Evolutionary conservation across 2,888 invertebrate genomes (phyloP).

Genomic region (Scaeva pyrastri): DNA sequence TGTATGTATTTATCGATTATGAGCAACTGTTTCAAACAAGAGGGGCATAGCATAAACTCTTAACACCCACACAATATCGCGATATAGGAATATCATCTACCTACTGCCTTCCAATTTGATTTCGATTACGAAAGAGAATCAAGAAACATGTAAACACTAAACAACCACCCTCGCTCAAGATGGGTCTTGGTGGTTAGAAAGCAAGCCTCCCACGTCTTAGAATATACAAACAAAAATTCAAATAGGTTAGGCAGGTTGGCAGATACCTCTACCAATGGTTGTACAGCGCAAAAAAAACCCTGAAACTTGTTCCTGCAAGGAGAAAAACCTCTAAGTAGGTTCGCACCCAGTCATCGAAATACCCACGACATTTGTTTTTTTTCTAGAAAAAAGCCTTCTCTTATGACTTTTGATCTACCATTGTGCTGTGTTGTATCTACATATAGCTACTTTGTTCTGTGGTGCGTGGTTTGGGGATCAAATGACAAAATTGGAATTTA

Average conservation of each 20-base stretch:
- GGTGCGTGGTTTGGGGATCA: slow-evolving; percentile 67
- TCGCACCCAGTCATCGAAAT: slow-evolving; percentile 52
- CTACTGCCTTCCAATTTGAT: not conserved
- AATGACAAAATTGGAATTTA: slow-evolving; percentile 53
- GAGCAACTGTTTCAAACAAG: not conserved
- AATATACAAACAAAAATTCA: not conserved
- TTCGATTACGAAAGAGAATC: slow-evolving; percentile 22
- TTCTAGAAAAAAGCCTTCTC: not conserved
- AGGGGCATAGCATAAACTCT: slow-evolving; percentile 3
- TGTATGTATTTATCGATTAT: not conserved
- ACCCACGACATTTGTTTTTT: slow-evolving; percentile 42
- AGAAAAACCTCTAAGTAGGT: slow-evolving; percentile 51
- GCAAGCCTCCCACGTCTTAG: slow-evolving; percentile 36
- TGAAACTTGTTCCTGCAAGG: slow-evolving; percentile 67
- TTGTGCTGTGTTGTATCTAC: slow-evolving; percentile 4
- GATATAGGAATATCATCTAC: not conserved
- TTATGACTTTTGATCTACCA: slow-evolving; percentile 56
- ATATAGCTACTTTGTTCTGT: not conserved
- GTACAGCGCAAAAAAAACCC: slow-evolving; percentile 22
- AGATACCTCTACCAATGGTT: not conserved
- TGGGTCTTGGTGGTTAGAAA: slow-evolving; percentile 36
- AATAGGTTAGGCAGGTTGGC: not conserved
- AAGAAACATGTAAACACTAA: slow-evolving; percentile 38
- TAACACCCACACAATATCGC: slow-evolving; percentile 28
- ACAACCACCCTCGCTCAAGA: slow-evolving; percentile 65